phyloP scores from a whole-genome alignment of 2,113 vertebrate genomes.

The Strix uralensis region DNA sequence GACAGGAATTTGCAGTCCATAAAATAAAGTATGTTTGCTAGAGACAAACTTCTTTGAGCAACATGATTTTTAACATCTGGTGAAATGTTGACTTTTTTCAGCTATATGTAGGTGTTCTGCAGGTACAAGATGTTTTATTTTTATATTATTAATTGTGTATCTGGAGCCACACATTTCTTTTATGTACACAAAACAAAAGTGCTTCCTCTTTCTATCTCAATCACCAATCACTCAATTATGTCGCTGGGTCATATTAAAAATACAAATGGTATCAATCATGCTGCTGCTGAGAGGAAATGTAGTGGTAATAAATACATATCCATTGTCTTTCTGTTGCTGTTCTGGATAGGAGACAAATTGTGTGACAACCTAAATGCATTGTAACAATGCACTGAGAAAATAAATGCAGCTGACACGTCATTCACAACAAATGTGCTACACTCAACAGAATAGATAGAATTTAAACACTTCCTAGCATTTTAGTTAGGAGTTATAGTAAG shows the following conservation, averaged over 20 bases:
- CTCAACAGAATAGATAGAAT: not conserved
- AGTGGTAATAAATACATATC: not conserved
- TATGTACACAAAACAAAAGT: not conserved
- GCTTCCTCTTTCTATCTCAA: slow-evolving; percentile 8
- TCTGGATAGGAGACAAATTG: not conserved
- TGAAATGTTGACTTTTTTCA: not conserved
- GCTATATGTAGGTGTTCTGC: not conserved
- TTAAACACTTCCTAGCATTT: not conserved
- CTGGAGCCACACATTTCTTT: not conserved
- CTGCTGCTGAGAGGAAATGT: slow-evolving; percentile 13
- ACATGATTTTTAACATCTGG: not conserved
- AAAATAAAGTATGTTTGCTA: not conserved
- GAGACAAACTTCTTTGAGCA: not conserved
- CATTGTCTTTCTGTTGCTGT: slow-evolving; percentile 30
- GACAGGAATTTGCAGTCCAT: not conserved
- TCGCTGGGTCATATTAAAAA: not conserved
- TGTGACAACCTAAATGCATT: not conserved
- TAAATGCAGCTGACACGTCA: not conserved
- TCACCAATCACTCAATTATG: not conserved
- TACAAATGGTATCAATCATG: not conserved
- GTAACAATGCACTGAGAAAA: not conserved
- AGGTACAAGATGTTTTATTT: not conserved
- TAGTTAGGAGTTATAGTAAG: not conserved
- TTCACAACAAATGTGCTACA: not conserved
- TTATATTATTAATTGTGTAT: not conserved